Evolutionary conservation across 2,888 invertebrate species (phyloP).

Genomic region (Asteroscopus sphinx): DNA sequence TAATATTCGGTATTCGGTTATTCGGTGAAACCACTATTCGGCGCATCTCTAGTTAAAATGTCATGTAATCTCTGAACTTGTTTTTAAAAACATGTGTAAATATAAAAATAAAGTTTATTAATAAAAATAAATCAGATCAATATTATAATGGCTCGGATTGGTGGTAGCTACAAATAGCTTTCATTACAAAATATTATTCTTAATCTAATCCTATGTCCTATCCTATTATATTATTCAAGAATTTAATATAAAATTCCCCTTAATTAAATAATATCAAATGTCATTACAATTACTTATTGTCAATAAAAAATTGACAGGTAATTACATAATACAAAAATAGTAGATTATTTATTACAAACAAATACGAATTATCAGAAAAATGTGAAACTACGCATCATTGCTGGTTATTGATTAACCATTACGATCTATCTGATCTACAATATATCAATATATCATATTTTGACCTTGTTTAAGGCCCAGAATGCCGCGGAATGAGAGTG

Average conservation of each 20-base stretch:
- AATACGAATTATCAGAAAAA: conserved; percentile 32
- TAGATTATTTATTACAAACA: conserved; percentile 22
- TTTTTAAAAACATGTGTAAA: conserved; percentile 54
- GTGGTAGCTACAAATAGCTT: conserved; percentile 56
- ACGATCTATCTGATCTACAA: conserved; percentile 39
- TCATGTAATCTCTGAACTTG: conserved; percentile 26
- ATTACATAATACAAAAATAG: conserved; percentile 51
- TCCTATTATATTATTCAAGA: conserved; percentile 54
- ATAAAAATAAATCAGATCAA: conserved; percentile 60
- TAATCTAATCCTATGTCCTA: conserved; percentile 62
- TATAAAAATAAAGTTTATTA: conserved; percentile 54
- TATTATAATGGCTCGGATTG: conserved; percentile 86
- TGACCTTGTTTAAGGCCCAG: too few relatives aligned
- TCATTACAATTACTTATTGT: conserved; percentile 73
- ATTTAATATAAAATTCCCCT: conserved; percentile 42
- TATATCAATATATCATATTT: conserved; percentile 21
- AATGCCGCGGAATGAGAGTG: too few relatives aligned
- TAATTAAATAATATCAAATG: conserved; percentile 52
- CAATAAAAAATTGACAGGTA: conserved; percentile 66
- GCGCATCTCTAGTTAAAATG: conserved; percentile 1
- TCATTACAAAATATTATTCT: conserved; percentile 51
- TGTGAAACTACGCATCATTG: conserved; percentile 25
- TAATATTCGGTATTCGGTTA: too few relatives aligned
- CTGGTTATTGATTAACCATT: conserved; percentile 17
- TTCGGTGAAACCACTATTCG: too few relatives aligned